phyloP scores from a whole-genome alignment of 2,797 vertebrate genomes.

The Dermochelys coriacea region DNA sequence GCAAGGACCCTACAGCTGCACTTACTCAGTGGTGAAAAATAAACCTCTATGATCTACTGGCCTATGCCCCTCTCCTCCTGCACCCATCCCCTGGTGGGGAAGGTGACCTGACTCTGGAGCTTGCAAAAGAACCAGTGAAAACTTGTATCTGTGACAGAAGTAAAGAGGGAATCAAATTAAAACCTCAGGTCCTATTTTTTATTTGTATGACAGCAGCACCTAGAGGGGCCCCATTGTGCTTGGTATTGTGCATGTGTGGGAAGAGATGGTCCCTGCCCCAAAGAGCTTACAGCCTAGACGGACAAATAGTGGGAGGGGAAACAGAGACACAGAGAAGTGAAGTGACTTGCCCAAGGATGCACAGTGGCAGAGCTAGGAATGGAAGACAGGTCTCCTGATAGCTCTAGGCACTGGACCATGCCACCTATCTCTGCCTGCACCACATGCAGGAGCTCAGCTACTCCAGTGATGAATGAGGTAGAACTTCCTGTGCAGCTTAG shows the following conservation, averaged over 20 bases:
- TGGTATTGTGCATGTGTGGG: constrained; percentile 13
- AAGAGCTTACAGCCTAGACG: constrained; percentile 64
- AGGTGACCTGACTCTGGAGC: not conserved
- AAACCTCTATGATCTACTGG: not conserved
- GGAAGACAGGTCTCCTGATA: constrained; percentile 11
- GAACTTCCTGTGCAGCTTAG: constrained; percentile 7
- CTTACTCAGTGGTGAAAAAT: constrained; percentile 70
- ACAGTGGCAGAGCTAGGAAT: constrained; percentile 37
- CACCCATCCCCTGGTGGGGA: constrained; percentile 4
- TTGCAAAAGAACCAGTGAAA: not conserved
- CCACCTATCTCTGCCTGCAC: not conserved
- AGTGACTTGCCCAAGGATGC: constrained; percentile 25
- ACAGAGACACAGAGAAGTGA: constrained; percentile 42
- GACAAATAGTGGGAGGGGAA: too few species aligned
- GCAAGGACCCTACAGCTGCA: constrained; percentile 67
- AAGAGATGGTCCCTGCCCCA: constrained; percentile 50
- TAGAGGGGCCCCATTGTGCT: constrained; percentile 17
- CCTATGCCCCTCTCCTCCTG: not conserved
- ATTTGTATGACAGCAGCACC: not conserved
- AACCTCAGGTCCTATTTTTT: not conserved
- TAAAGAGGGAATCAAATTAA: constrained; percentile 27
- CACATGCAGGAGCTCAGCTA: constrained; percentile 9
- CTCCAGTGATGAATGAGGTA: constrained; percentile 1
- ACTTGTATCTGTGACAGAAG: constrained; percentile 8
- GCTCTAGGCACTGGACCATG: constrained; percentile 24